Conservation (phyloP, 2,113 vertebrate genomes). For the Rhinogobius similis region DNA sequence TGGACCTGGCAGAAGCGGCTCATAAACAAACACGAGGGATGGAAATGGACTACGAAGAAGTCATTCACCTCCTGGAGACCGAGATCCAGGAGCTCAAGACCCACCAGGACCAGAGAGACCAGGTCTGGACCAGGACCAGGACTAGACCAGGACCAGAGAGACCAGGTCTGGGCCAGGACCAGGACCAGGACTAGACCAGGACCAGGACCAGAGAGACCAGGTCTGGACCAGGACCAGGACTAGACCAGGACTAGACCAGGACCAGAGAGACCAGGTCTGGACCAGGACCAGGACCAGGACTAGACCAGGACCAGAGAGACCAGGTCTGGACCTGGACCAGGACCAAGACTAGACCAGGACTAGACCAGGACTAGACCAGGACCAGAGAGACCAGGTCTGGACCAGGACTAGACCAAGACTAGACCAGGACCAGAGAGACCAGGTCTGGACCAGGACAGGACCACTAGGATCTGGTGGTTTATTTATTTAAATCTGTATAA, state of each 20-base stretch:
- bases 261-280: background rate
- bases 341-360: background rate
- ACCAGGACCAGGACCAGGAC: background rate
- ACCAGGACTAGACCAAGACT: too few species aligned
- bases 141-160: background rate
- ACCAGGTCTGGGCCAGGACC: background rate
- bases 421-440: too few species aligned
- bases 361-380: background rate
- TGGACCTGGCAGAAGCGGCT: conserved; percentile 88
- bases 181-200: background rate
- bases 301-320: too few species aligned
- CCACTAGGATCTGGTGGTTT: too few species aligned
- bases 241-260: background rate
- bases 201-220: background rate
- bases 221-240: background rate
- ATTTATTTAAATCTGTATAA: too few species aligned
- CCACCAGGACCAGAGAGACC: conserved; percentile 78
- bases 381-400: too few species aligned
- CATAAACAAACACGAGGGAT: conserved; percentile 87
- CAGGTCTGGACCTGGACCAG: background rate
- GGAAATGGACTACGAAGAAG: conserved; percentile 97
- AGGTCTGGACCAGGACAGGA: too few species aligned
- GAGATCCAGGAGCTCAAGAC: conserved; percentile 91
- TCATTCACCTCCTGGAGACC: conserved; percentile 89
- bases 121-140: conserved; percentile 34